phyloP scores from a whole-genome alignment of 2,113 vertebrate genomes.

The Seriola aureovittata region DNA sequence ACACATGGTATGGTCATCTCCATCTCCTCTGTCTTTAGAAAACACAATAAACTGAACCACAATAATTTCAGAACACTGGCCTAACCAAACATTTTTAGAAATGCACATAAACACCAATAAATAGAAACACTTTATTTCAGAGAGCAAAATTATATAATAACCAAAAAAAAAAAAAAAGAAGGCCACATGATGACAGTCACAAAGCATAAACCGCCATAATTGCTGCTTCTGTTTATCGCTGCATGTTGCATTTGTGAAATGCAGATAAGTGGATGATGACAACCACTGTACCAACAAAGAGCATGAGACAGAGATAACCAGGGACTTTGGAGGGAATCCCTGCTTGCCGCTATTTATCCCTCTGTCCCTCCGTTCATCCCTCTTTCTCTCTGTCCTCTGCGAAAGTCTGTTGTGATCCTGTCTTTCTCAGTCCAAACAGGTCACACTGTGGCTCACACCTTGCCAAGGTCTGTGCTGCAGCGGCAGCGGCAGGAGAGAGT shows the following conservation, averaged over 20 bases:
- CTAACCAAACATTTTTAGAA: conserved; percentile 69
- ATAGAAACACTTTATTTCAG: conserved; percentile 73
- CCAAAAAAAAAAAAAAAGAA: conserved; percentile 57
- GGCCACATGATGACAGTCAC: conserved; percentile 59
- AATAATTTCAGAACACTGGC: conserved; percentile 76
- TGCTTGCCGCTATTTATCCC: conserved; percentile 54
- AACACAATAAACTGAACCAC: conserved; percentile 62
- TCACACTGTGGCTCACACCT: conserved; percentile 69
- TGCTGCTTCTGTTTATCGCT: conserved; percentile 57
- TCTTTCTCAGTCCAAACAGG: conserved; percentile 78
- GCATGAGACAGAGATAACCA: conserved; percentile 69
- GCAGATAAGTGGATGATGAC: conserved; percentile 75
- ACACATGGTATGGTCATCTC: conserved; percentile 40
- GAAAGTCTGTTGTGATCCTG: conserved; percentile 69
- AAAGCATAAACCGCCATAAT: conserved; percentile 52
- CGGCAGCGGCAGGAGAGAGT: conserved; percentile 42
- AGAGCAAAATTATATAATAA: conserved; percentile 61
- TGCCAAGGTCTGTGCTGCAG: conserved; percentile 69
- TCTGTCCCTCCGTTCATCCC: conserved; percentile 61
- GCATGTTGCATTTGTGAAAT: conserved; percentile 70
- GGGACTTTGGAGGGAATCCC: conserved; percentile 74
- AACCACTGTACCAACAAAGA: conserved; percentile 63
- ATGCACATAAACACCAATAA: conserved; percentile 78
- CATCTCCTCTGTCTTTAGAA: conserved; percentile 22
- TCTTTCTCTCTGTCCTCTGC: conserved; percentile 58